Percentiles rank a stretch among this genome's conserved stretches.
phyloP scores from a whole-genome alignment of 2,113 vertebrate species.

The Cariama cristata region DNA sequence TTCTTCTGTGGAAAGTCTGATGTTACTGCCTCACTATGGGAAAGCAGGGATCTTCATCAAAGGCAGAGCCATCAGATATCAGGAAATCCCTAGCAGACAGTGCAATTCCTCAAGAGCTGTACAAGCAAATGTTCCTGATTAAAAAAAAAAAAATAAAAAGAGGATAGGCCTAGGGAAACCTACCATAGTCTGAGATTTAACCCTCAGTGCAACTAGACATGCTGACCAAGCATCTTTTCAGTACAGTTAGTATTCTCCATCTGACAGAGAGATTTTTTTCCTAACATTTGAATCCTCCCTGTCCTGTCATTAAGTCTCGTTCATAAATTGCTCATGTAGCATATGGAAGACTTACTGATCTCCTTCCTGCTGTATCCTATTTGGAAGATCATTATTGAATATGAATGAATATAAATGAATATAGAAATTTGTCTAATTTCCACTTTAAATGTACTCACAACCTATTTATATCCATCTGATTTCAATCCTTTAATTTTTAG shows the following conservation, averaged over 20 bases:
- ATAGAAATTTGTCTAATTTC: neutral
- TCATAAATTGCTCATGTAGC: neutral
- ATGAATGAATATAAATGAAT: neutral
- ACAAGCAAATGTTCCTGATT: neutral
- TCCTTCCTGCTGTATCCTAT: neutral
- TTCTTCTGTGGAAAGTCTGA: neutral
- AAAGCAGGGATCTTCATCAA: neutral
- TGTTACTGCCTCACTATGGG: neutral
- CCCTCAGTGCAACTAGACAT: neutral
- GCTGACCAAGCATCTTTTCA: neutral
- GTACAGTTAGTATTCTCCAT: neutral
- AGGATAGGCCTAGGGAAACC: neutral
- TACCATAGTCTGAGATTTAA: neutral
- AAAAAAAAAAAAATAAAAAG: neutral
- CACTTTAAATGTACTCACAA: neutral
- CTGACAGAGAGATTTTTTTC: neutral
- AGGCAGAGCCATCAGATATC: neutral
- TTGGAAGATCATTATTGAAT: neutral
- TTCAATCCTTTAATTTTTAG: neutral
- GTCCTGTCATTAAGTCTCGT: neutral
- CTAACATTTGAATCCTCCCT: neutral
- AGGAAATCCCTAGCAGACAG: neutral
- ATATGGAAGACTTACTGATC: neutral
- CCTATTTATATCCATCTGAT: neutral
- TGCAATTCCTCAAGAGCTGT: neutral